Base-by-base conservation (phyloP, 1,140 invertebrate species). In the Bombus pyrosoma region DNA sequence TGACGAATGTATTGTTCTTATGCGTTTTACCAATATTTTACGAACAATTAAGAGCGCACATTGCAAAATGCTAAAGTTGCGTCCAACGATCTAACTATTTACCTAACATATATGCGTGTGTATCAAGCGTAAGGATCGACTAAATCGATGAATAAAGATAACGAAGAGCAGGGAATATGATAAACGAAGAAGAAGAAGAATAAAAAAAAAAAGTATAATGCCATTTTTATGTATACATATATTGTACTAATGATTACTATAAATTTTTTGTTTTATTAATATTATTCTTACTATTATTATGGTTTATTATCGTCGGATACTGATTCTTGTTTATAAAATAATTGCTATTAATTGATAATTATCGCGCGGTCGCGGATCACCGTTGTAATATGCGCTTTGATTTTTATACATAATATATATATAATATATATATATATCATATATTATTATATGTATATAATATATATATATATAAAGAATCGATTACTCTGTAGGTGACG, bases 211-310 rank as follows among this genome's bases (percentile, higher is more conserved):
- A 71, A 43, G 71, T 90, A 78, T 64, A 83, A 86, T 86, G 89
- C 86, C 90, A 91, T 90, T 81, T 84, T 86, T 87, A 88, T 87
- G 77, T 83, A 87, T 34, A 89, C 81, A 86, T 59, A 84, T 84
- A 81, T 86, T 79, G 86, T 88, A 90, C 85, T 87, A 83, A 72
- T 83, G 59, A 85, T 88, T 90, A 87, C 79, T 81, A 85, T 75
- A 77, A 83, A 82, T 85, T 62, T 87, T 88, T 78, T 68, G 79
- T 86, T 87, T 81, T 76, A 82, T 80, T 86, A 69, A 68, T 83
- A 76, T 87, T 86, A 91, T 78, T 86, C 83, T 66, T 79, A 72
- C 64, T 57, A 75, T 71, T 75, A 78, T 28, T 66, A 77, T 81
- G 71, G 66, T 87, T 79, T 53, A 83, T 32, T 85, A 81, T 81